Evolutionary conservation across 2,797 vertebrate species (phyloP).

Genomic region (Leptoclinus maculatus): DNA sequence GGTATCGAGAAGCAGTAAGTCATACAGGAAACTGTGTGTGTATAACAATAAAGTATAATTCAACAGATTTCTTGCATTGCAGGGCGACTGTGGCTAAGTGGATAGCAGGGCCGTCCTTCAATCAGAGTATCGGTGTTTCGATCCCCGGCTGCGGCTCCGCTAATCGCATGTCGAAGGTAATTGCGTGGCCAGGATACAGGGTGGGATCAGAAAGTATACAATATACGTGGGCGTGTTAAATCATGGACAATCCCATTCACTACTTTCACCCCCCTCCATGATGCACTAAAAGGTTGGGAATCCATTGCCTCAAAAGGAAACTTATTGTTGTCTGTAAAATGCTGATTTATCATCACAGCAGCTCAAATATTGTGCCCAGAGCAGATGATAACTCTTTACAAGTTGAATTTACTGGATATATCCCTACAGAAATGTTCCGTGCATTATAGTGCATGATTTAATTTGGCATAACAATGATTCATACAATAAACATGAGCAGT

Average conservation of each 20-base stretch:
- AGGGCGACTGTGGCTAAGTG: background rate
- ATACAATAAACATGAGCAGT: background rate
- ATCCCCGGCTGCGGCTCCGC: too few species aligned
- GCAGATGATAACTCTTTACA: constrained; percentile 1
- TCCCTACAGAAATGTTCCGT: background rate
- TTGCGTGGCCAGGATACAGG: background rate
- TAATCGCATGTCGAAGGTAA: background rate
- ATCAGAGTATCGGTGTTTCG: too few species aligned
- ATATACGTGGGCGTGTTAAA: background rate
- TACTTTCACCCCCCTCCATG: background rate
- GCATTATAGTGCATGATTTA: background rate
- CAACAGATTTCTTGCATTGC: background rate
- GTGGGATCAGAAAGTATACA: background rate
- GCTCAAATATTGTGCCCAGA: background rate
- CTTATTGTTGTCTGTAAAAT: background rate
- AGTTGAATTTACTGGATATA: background rate
- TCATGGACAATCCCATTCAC: background rate
- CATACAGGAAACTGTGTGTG: background rate
- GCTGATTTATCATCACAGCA: background rate
- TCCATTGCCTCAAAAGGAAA: background rate
- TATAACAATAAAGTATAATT: background rate
- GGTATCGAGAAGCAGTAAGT: background rate
- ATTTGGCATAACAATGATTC: background rate
- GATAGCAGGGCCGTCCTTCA: too few species aligned
- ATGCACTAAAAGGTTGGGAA: background rate